phyloP scores from a whole-genome alignment of 1,140 invertebrate species.

The Cyclina sinensis region DNA sequence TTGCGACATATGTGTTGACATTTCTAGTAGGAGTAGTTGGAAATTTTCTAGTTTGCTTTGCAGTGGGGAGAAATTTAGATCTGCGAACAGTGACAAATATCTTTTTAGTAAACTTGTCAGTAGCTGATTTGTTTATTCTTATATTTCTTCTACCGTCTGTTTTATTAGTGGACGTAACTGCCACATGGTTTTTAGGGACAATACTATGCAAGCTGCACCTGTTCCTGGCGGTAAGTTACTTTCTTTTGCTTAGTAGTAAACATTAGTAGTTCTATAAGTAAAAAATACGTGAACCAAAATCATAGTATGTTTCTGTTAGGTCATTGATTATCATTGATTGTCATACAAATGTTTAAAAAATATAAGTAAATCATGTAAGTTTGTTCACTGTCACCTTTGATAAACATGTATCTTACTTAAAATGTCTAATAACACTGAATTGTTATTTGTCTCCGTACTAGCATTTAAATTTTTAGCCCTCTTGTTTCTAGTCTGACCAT shows the following conservation, averaged over 20 bases:
- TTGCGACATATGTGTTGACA: constrained; percentile 89
- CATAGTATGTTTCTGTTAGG: too few species aligned
- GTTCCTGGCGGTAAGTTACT: constrained; percentile 92
- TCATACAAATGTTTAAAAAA: too few species aligned
- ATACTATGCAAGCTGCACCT: constrained; percentile 93
- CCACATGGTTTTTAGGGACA: constrained; percentile 83
- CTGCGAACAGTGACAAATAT: constrained; percentile 97
- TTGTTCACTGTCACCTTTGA: too few species aligned
- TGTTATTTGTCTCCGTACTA: too few species aligned
- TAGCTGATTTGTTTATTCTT: constrained; percentile 96
- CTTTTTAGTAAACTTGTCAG: constrained; percentile 95
- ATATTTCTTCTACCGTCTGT: constrained; percentile 94
- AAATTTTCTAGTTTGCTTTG: constrained; percentile 94
- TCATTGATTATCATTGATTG: too few species aligned
- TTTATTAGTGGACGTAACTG: constrained; percentile 92
- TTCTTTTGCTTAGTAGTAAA: not conserved
- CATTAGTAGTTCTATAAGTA: not conserved
- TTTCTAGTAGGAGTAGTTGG: constrained; percentile 94
- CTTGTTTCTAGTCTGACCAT: too few species aligned
- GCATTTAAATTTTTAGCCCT: too few species aligned
- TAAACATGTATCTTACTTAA: too few species aligned
- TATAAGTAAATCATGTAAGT: too few species aligned
- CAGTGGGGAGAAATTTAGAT: constrained; percentile 93
- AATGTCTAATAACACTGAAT: too few species aligned
- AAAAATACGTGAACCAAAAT: too few species aligned